Percentiles rank a stretch among this genome's conserved stretches.
These are phyloP conservation scores for Lepidurus apus DNA, from an alignment of 1,140 invertebrate genomes.

Conservation along the genomic window DNA sequence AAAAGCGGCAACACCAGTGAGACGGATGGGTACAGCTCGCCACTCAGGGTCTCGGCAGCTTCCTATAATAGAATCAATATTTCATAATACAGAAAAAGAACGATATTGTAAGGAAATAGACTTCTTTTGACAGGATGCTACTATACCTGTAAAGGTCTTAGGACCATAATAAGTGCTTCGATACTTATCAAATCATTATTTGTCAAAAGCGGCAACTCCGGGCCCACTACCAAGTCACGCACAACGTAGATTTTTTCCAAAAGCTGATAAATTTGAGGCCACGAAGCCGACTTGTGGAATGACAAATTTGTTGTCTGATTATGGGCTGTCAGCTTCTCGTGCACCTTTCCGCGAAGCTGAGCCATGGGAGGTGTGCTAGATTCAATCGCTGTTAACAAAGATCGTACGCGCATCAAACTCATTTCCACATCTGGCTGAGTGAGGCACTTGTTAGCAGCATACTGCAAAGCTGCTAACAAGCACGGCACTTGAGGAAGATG, in stretches of 20 bases:
- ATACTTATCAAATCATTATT: not conserved
- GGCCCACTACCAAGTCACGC: not conserved
- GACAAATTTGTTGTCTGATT: not conserved
- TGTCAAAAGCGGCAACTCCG: not conserved
- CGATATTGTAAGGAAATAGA: not conserved
- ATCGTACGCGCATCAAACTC: not conserved
- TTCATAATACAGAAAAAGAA: not conserved
- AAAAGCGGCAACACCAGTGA: slow-evolving; percentile 32
- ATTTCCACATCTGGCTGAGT: not conserved
- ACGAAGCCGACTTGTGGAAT: not conserved
- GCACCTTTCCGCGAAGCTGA: not conserved
- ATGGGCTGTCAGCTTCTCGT: slow-evolving; percentile 1
- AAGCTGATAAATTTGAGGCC: not conserved
- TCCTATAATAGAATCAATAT: slow-evolving; percentile 27
- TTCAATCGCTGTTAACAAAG: not conserved
- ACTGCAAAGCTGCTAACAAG: slow-evolving; percentile 33
- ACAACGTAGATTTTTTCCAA: slow-evolving; percentile 8
- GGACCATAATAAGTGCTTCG: not conserved
- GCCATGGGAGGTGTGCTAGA: not conserved
- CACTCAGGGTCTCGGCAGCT: slow-evolving; percentile 34
- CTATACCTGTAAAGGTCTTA: not conserved
- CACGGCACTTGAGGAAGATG: slow-evolving; percentile 34
- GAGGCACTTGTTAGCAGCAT: slow-evolving; percentile 31
- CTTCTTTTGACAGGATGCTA: too few relatives aligned
- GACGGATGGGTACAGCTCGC: slow-evolving; percentile 32